phyloP scores from a whole-genome alignment of 2,113 vertebrate genomes.

The Microtus ochrogaster region DNA sequence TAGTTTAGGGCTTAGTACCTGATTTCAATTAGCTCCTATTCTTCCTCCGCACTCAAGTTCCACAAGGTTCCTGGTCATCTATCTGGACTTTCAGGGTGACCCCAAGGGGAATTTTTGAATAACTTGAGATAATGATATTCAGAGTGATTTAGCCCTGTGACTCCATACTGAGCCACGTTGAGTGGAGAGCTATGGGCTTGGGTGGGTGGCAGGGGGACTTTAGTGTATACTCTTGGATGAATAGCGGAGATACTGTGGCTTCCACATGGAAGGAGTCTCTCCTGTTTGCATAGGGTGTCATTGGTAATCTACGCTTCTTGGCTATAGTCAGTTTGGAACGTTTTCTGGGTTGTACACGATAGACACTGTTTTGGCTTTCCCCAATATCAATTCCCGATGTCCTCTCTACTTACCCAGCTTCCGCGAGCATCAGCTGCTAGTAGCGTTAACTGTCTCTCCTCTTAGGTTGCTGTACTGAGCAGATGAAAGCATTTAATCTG shows the following conservation, averaged over 20 bases:
- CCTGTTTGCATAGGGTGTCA: not conserved
- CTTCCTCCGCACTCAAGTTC: not conserved
- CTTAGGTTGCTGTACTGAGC: not conserved
- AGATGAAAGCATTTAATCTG: constrained; percentile 21
- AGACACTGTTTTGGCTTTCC: not conserved
- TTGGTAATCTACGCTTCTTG: not conserved
- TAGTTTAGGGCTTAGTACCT: not conserved
- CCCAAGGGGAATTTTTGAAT: not conserved
- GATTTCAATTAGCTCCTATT: not conserved
- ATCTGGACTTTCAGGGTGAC: not conserved
- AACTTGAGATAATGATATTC: not conserved
- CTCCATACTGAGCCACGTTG: not conserved
- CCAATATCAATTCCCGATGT: not conserved
- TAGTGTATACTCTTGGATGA: not conserved
- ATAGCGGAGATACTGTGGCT: not conserved
- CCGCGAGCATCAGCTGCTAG: not conserved
- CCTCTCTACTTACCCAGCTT: not conserved
- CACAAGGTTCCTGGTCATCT: not conserved
- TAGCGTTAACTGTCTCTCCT: not conserved
- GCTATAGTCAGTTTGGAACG: not conserved
- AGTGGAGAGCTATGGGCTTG: not conserved
- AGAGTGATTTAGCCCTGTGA: not conserved
- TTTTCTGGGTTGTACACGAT: not conserved
- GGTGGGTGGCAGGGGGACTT: not conserved
- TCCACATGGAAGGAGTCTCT: not conserved